These are phyloP conservation scores for Tenebrio molitor DNA, from an alignment of 1,140 invertebrate species.

Conservation along the genomic window DNA sequence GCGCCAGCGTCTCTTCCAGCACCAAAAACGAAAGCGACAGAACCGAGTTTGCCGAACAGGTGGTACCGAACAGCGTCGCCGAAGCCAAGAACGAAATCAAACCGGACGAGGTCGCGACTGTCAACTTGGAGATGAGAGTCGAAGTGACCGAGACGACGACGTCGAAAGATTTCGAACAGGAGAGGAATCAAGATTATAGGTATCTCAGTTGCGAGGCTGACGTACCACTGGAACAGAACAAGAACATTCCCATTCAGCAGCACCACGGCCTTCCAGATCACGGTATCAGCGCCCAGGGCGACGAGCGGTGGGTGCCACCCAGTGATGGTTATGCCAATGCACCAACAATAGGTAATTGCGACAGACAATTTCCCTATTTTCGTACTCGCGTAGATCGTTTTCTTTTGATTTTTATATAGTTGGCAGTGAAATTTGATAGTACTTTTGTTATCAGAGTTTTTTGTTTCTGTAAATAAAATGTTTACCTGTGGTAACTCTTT, in stretches of 20 bases:
- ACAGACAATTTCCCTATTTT: too few species aligned
- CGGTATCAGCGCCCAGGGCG: constrained; percentile 68
- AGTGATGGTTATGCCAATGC: constrained; percentile 67
- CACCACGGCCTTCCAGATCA: constrained; percentile 57
- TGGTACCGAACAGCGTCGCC: constrained; percentile 55
- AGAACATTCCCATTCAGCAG: constrained; percentile 58
- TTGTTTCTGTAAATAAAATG: too few species aligned
- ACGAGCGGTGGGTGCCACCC: constrained; percentile 77
- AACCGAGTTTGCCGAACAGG: constrained; percentile 59
- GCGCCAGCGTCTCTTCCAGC: constrained; percentile 53
- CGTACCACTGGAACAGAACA: constrained; percentile 49
- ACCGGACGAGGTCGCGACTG: constrained; percentile 33
- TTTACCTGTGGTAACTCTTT: too few species aligned
- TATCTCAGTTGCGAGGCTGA: constrained; percentile 52
- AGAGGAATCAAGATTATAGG: constrained; percentile 46
- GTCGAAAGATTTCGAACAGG: constrained; percentile 36
- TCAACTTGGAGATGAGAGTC: constrained; percentile 53
- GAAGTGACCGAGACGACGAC: constrained; percentile 49
- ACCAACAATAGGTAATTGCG: constrained; percentile 33
- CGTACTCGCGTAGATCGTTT: too few species aligned
- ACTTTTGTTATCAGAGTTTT: too few species aligned
- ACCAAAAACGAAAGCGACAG: constrained; percentile 57
- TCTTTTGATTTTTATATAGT: too few species aligned
- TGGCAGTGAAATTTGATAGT: too few species aligned
- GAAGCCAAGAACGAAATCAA: constrained; percentile 30